Base-by-base conservation (phyloP, 2,113 vertebrate genomes). In the Callospermophilus lateralis region DNA sequence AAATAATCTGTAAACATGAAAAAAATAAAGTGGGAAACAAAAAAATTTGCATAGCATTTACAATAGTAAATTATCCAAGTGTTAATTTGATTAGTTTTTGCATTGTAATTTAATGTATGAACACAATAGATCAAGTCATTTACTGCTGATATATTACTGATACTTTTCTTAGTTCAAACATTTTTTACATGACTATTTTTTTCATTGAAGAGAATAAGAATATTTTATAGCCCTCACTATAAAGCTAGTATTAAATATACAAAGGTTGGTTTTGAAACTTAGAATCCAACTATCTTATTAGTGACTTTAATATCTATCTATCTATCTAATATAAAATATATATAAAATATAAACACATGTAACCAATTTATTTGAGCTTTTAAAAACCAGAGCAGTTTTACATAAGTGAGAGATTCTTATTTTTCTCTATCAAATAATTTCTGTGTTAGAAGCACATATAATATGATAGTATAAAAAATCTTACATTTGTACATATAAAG, bases 401-500 rank as follows among this genome's bases (percentile, higher is more conserved):
- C 30, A 55, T 45, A 65, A 95, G 63, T 45, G 51, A 42, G 42
- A 42, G 42, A 84, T 48, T 61, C 20, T 91, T 89, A n/a, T 86
- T 95, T 89, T 94, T 87, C 58, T 37, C 42, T 84, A 28, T 86
- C 30, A 76, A 96, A 84, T 89, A 61, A 77, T 95, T 79, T 95
- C 84, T 89, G 28, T 76, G 9, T 92, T 90, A 65, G 26, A 96
- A 96, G 58, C 80, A 58, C 92, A 93, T 97, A 97, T 86, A 95
- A 79, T 89, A 42, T 32, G 8, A 73, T 74, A 74, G 61, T 94
- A 65, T 96, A 97, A 97, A 97, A 96, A 94, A 97, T 97, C 98
- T 97, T 96, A 94, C 97, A 89, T 98, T 97, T 97, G 73, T 97
- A 94, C 90, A 96, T 97, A 95, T 80, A 89, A 96, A 97, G 87